Evolutionary conservation across 2,888 invertebrate genomes (phyloP), one percentile per base, ranked within the genome.

Genomic region (Apomyelois bistriatella): DNA sequence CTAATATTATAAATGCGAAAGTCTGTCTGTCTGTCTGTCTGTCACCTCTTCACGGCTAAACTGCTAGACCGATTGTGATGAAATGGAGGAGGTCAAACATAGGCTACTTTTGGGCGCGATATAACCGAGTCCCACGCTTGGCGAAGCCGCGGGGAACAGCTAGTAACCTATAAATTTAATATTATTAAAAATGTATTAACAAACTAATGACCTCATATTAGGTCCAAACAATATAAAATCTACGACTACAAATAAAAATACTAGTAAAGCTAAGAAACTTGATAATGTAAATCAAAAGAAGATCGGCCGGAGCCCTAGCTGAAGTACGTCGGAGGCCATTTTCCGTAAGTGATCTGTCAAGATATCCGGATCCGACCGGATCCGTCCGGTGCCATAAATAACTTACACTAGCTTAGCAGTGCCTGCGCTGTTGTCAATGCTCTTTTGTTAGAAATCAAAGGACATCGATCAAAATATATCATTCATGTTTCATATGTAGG

Each of bases 341-440:
- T 38, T 38, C 48, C 48, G 22, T 12, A 48, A 48, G 48, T 28
- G 13, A 48, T 38, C 48, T 48, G 15, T 48, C 48, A 48, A 48
- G 48, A 48, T 48, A 48, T 48, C 48, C 48, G 48, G 37, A 22
- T 22, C 22, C 22, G 48, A 38, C 37, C n/a, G 22, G 12, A 48
- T 12, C 48, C 17, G 22, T 43, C 43, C 8, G n/a, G 8, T 5
- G 17, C 13, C 17, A 48, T 37, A 38, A 48, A 37, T 28, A 48
- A 10, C 46, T 46, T 46, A 46, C 46, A 16, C n/a, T 15, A 15
- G 46, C 30, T 46, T 15, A 40, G 16, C n/a, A 40, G 16, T 3
- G 40, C 5, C 37, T 4, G 16, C 15, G 4, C 9, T 46, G 32
- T 35, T 5, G 9, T 32, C 32, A 3, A 43, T 30, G 10, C 10